Conservation (phyloP, 2,888 invertebrate genomes). For the Pyrocoelia pectoralis region DNA sequence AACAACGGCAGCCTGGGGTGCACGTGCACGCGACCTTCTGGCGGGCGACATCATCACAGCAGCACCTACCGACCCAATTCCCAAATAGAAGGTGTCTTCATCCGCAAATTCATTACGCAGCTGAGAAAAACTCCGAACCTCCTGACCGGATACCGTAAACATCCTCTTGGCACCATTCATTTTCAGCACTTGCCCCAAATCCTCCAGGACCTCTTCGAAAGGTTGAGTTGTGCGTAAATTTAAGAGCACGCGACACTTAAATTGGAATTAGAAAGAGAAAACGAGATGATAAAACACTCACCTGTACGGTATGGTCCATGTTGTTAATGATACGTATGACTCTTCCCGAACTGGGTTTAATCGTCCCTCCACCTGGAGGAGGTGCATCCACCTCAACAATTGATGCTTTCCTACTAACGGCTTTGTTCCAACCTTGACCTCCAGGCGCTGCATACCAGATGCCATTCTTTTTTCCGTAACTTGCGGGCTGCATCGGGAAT, state of each 20-base stretch:
- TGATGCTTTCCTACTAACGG: conserved; percentile 80
- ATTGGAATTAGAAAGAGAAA: neutral
- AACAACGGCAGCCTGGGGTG: conserved; percentile 63
- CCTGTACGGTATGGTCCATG: conserved; percentile 90
- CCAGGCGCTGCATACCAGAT: conserved; percentile 80
- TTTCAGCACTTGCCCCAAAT: conserved; percentile 91
- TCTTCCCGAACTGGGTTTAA: conserved; percentile 82
- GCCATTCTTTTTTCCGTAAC: conserved; percentile 91
- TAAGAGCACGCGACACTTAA: conserved; percentile 85
- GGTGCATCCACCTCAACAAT: conserved; percentile 84
- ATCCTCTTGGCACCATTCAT: conserved; percentile 90
- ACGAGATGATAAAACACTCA: conserved; percentile 51
- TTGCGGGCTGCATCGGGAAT: conserved; percentile 72
- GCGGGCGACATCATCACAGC: conserved; percentile 69
- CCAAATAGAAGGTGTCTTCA: conserved; percentile 89
- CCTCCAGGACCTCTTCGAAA: conserved; percentile 92
- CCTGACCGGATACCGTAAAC: conserved; percentile 91
- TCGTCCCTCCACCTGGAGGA: conserved; percentile 66
- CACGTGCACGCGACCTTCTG: conserved; percentile 71
- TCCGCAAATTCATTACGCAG: conserved; percentile 91
- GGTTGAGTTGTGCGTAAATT: conserved; percentile 93
- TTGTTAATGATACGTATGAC: conserved; percentile 95
- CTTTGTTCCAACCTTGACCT: conserved; percentile 70
- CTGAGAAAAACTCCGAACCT: conserved; percentile 94
- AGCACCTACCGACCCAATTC: conserved; percentile 62